These are phyloP conservation scores for Muschampia plurimacula DNA, from an alignment of 2,888 invertebrate genomes.

Conservation along the genomic window DNA sequence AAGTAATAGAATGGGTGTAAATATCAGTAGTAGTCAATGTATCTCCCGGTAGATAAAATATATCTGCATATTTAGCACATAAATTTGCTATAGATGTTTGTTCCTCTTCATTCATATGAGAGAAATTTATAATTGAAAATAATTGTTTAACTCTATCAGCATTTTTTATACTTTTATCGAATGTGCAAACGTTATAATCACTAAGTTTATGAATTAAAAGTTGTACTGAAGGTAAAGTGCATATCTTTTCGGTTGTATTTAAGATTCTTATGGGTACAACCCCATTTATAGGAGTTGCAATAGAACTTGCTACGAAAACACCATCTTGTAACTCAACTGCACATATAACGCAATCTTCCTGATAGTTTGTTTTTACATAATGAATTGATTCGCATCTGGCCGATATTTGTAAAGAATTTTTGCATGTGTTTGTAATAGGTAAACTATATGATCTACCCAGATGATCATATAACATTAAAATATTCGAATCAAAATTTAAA, in stretches of 20 bases:
- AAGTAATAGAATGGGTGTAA: not conserved
- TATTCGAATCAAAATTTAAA: not conserved
- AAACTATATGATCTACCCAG: not conserved
- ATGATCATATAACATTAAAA: not conserved
- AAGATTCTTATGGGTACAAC: not conserved
- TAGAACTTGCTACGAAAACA: not conserved
- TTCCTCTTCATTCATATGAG: not conserved
- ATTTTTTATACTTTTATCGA: not conserved
- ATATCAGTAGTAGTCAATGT: not conserved
- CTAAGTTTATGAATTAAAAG: not conserved
- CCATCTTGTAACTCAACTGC: not conserved
- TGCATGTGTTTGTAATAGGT: not conserved
- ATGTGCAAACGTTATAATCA: not conserved
- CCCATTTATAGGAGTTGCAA: not conserved
- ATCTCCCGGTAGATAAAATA: slow-evolving; percentile 10
- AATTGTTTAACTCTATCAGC: not conserved
- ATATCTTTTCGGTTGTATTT: not conserved
- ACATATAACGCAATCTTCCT: slow-evolving; percentile 1
- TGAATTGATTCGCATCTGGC: not conserved
- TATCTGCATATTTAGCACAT: slow-evolving; percentile 9
- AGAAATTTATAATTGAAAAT: not conserved
- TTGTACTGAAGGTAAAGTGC: too few relatives aligned
- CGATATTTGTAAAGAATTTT: not conserved
- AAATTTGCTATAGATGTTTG: not conserved
- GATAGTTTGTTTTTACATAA: not conserved